Evolutionary conservation across 2,797 vertebrate genomes (phyloP).

Genomic region (Sebastes kiyomatsui): DNA sequence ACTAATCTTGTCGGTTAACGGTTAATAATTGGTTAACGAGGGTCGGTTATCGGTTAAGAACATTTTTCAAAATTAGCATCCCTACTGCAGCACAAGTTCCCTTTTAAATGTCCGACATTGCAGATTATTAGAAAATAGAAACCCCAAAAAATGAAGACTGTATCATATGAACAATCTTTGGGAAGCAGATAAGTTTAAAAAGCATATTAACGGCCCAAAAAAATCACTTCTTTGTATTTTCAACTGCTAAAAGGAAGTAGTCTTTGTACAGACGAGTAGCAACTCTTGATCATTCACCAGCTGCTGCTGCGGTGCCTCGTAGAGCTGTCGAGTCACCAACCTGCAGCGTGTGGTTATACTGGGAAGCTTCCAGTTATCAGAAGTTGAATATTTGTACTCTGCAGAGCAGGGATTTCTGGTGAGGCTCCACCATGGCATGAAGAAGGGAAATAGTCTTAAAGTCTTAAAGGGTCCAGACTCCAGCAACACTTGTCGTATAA

Average conservation of each 20-base stretch:
- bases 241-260: neutral
- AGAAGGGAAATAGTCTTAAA: neutral
- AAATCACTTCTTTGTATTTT: neutral
- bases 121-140: no score
- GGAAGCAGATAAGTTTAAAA: neutral
- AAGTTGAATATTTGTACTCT: neutral
- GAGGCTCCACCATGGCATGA: neutral
- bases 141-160: no score
- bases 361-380: no score
- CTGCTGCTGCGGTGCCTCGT: neutral
- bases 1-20: no score
- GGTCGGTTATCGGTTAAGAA: no score
- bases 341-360: no score
- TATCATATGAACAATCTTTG: no score
- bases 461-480: neutral
- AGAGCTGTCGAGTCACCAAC: no score
- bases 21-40: no score
- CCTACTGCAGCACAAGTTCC: no score
- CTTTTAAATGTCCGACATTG: no score
- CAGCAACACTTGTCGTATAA: neutral
- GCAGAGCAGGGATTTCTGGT: neutral
- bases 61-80: no score
- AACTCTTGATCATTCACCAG: neutral
- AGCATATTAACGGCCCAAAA: neutral
- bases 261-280: neutral